A percentile compares a stretch with the other conserved stretches of the same genome.
phyloP scores from a whole-genome alignment of 2,113 vertebrate genomes.

The Tachysurus vachellii region DNA sequence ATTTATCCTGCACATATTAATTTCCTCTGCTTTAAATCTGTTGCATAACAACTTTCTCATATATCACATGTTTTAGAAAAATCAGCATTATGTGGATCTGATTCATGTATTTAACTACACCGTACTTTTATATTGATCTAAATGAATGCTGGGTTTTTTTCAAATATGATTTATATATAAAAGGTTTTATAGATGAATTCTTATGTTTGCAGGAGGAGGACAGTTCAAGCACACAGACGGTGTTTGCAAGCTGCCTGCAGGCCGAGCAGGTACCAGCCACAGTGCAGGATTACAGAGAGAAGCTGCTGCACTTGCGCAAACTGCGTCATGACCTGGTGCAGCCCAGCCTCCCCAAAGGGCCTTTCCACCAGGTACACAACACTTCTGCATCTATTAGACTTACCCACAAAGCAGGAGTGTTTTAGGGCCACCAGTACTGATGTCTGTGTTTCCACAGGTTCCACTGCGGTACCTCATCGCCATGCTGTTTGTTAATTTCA shows the following conservation, averaged over 20 bases:
- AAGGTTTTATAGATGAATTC: background rate
- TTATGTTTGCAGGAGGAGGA: constrained; percentile 74
- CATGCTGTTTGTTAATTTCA: constrained; percentile 96
- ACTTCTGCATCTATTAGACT: background rate
- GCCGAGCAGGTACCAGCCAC: constrained; percentile 90
- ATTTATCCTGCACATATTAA: background rate
- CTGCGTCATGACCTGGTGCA: constrained; percentile 86
- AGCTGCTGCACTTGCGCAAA: constrained; percentile 89
- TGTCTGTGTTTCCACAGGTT: constrained; percentile 72
- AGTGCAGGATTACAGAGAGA: constrained; percentile 92
- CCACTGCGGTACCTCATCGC: constrained; percentile 90
- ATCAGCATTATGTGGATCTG: background rate
- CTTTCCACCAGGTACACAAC: constrained; percentile 73
- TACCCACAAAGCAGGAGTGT: background rate
- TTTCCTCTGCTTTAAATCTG: background rate
- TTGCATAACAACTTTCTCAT: background rate
- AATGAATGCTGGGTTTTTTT: background rate
- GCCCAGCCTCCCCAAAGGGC: constrained; percentile 71
- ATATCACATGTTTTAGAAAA: background rate
- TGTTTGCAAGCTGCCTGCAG: constrained; percentile 84
- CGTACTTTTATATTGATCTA: background rate
- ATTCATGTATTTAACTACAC: background rate
- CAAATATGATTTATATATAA: background rate
- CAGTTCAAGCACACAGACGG: constrained; percentile 68
- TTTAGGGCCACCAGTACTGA: background rate